Conservation (phyloP, 2,113 vertebrate genomes). For the Cheilinus undulatus region DNA sequence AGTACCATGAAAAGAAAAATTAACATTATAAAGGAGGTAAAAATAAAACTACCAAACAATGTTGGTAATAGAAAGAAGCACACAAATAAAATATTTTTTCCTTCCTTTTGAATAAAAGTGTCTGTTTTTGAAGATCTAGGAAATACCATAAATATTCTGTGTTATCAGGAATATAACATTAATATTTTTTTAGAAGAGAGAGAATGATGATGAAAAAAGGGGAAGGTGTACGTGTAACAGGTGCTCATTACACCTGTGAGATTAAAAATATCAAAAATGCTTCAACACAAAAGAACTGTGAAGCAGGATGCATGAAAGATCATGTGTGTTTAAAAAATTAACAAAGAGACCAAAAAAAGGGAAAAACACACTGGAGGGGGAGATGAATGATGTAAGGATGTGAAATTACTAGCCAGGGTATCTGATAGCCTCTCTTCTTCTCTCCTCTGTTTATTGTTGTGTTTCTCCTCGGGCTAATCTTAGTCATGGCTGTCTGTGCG, state of each 20-base stretch:
- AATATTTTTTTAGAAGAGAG: too few relatives aligned
- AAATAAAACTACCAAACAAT: too few relatives aligned
- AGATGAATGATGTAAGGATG: conserved; percentile 75
- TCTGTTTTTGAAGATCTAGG: too few relatives aligned
- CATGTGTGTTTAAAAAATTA: neutral
- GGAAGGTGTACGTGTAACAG: neutral
- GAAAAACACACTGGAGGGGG: conserved; percentile 10
- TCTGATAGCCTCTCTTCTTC: conserved; percentile 41
- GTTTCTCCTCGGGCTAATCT: conserved; percentile 61
- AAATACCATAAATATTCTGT: too few relatives aligned
- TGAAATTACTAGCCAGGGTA: conserved; percentile 62
- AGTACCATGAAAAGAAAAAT: too few relatives aligned
- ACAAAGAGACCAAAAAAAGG: neutral
- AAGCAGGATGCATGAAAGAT: conserved; percentile 2
- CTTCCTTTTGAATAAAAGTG: too few relatives aligned
- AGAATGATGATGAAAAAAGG: too few relatives aligned
- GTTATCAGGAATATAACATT: too few relatives aligned
- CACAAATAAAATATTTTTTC: neutral
- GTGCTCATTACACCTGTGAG: neutral
- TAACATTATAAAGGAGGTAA: too few relatives aligned
- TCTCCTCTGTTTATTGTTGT: conserved; percentile 45
- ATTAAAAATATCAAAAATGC: neutral
- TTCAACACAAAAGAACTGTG: neutral
- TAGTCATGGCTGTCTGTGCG: conserved; percentile 63
- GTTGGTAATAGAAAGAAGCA: neutral